A percentile compares a stretch with the other conserved stretches of the same genome.
Conservation (phyloP, 1,140 invertebrate species). For the Drepana arcuata region DNA sequence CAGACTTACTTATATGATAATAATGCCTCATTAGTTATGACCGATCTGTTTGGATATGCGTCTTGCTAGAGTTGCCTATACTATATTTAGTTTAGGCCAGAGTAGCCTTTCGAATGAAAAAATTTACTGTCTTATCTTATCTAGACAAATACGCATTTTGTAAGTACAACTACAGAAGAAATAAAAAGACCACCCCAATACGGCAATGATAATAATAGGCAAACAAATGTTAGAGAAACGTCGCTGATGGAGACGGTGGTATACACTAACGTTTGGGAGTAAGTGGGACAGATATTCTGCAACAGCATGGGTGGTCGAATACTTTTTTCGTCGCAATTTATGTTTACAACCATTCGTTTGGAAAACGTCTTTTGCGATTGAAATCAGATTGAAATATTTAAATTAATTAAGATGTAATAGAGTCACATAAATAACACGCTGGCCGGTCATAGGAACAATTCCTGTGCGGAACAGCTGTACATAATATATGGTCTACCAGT, state of each 20-base stretch:
- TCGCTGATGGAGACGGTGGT: constrained; percentile 10
- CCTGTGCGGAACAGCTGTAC: neutral
- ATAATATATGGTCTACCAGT: too few relatives aligned
- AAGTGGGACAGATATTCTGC: constrained; percentile 25
- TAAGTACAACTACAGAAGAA: too few relatives aligned
- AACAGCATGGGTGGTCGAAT: constrained; percentile 51
- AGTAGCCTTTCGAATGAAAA: neutral
- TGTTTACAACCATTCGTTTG: constrained; percentile 25
- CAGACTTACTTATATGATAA: too few relatives aligned
- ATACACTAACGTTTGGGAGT: constrained; percentile 5
- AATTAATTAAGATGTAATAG: neutral
- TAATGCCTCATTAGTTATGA: too few relatives aligned
- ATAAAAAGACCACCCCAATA: constrained; percentile 52
- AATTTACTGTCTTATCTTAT: too few relatives aligned
- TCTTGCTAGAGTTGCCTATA: too few relatives aligned
- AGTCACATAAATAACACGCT: constrained; percentile 5
- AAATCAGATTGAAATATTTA: too few relatives aligned
- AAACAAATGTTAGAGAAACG: constrained; percentile 37
- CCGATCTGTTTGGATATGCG: too few relatives aligned
- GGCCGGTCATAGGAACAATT: too few relatives aligned
- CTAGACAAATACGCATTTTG: too few relatives aligned
- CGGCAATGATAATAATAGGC: constrained; percentile 46
- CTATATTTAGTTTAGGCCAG: neutral
- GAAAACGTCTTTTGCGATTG: constrained; percentile 1
- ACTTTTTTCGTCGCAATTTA: constrained; percentile 49